These are phyloP conservation scores for Ptychochromis oligacanthus DNA, from an alignment of 2,113 vertebrate species.

Conservation along the genomic window DNA sequence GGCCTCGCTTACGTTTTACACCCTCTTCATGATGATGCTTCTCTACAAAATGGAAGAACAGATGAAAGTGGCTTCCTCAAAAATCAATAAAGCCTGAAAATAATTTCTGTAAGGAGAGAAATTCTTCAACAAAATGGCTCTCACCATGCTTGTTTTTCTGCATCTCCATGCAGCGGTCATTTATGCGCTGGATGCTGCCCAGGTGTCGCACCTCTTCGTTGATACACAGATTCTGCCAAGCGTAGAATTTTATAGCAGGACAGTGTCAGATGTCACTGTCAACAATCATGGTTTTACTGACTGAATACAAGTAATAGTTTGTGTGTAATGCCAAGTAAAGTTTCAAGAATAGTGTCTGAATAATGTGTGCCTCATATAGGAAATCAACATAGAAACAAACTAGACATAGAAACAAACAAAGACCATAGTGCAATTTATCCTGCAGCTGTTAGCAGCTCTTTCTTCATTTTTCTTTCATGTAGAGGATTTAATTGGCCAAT, in stretches of 20 bases:
- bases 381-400: background rate
- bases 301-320: background rate
- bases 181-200: slow-evolving; percentile 88
- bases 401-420: background rate
- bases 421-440: background rate
- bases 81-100: background rate
- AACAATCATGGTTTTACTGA: background rate
- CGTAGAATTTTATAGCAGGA: background rate
- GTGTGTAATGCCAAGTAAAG: background rate
- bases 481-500: background rate
- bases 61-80: background rate
- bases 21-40: slow-evolving; percentile 69
- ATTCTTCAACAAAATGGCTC: background rate
- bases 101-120: background rate
- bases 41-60: slow-evolving; percentile 44
- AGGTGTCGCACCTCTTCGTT: slow-evolving; percentile 88
- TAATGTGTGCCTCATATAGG: background rate
- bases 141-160: slow-evolving; percentile 90
- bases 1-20: slow-evolving; percentile 78
- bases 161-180: slow-evolving; percentile 94
- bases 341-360: background rate
- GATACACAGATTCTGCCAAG: slow-evolving; percentile 88
- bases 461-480: background rate
- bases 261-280: background rate
- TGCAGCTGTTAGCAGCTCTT: background rate